phyloP scores from a whole-genome alignment of 2,797 vertebrate genomes.

The Tarsius wallacei region DNA sequence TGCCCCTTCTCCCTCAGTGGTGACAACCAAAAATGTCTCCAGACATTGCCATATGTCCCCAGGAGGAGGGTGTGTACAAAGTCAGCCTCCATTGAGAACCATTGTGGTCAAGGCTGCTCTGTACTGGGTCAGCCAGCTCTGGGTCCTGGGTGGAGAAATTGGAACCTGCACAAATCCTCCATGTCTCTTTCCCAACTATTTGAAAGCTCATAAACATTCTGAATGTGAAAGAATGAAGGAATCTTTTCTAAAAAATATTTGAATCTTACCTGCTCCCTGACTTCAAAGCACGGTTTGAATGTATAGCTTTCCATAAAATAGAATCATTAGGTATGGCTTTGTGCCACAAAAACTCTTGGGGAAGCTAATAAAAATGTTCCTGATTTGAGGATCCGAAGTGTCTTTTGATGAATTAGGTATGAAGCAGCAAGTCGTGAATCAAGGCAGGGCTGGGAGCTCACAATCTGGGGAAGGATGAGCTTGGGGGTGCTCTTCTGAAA shows the following conservation, averaged over 20 bases:
- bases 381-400: constrained; percentile 60
- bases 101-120: accelerated
- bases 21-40: neutral
- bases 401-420: constrained; percentile 74
- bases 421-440: neutral
- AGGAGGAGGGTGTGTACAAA: neutral
- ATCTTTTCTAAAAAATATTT: constrained; percentile 38
- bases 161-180: neutral
- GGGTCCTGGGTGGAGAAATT: neutral
- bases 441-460: neutral
- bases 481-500: neutral
- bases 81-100: neutral
- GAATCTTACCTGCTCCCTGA: constrained; percentile 59
- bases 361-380: constrained; percentile 73
- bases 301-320: constrained; percentile 72
- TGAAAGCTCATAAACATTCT: constrained; percentile 60
- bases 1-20: too few species aligned
- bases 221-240: constrained; percentile 60
- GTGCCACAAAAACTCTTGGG: constrained; percentile 72
- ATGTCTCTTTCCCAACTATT: neutral
- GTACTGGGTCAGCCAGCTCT: accelerated
- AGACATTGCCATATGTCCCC: neutral
- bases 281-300: constrained; percentile 76
- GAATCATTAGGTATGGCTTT: constrained; percentile 67
- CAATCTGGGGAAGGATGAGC: accelerated